Evolutionary conservation across 2,113 vertebrate species (phyloP), one percentile per base, ranked within the genome.

Genomic region (Oceanodroma tethys): DNA sequence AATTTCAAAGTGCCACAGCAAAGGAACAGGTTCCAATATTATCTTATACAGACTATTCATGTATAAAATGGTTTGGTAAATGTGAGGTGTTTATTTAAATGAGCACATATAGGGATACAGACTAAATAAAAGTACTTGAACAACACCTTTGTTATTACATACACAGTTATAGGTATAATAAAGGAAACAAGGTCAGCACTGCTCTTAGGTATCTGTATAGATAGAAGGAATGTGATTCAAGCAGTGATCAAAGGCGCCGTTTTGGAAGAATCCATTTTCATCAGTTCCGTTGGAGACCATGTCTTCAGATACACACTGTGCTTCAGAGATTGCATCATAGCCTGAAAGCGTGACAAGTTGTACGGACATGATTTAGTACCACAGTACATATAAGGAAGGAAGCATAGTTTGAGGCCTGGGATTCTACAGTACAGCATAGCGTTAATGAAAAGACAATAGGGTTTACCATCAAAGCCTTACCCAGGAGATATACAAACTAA

Each of bases 221-320:
- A 99, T 98, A 58, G 99, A 99, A 29, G 99, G 98, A 93, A 99
- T 99, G 97, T 99, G 99, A 97, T 98, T 99, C 97, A 99, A 98
- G 97, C 99, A 99, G 95, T 99, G 99, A 96, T 99, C 99, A 38
- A 99, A 99, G 97, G 98, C 98, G 80, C 99, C 98, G 16, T 99
- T 98, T 96, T 98, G 99, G 98, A 99, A 99, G 98, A 99, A 99
- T 90, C 98, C 94, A 59, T 97, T 99, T 90, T 99, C 99, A 74
- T 99, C 99, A 0, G 98, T 98, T 96, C 98, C 98, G 2, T 68
- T 98, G 82, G 98, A 97, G 93, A 98, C 98, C 97, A 98, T 97
- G 76, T 99, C 99, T 36, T 99, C 98, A 1, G 98, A 60, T 0
- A 98, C 96, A 43, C 98, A 98, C 2, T 98, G 98, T 58, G 98